Evolutionary conservation across 1,140 invertebrate genomes (phyloP).

Genomic region (Eufriesea mexicana): DNA sequence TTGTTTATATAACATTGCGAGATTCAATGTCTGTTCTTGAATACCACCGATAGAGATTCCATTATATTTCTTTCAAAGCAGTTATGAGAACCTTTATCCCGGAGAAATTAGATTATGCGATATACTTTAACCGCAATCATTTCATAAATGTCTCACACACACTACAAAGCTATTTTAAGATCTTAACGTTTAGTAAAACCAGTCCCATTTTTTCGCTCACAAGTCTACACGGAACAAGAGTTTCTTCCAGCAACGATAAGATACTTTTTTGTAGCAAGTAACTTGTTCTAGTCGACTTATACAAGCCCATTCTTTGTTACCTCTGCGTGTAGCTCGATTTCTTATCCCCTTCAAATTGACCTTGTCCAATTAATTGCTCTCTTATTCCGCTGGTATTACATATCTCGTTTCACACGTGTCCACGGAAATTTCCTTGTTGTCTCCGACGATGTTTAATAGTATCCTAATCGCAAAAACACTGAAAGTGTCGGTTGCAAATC

Average conservation of each 20-base stretch:
- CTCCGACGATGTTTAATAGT: no score
- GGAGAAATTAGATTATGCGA: not conserved
- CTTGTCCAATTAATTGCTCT: slow-evolving; percentile 23
- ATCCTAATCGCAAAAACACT: no score
- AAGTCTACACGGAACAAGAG: slow-evolving; percentile 1
- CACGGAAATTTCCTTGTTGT: not conserved
- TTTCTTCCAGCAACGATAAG: slow-evolving; percentile 22
- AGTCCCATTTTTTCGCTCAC: slow-evolving; percentile 1
- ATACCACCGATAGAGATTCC: no score
- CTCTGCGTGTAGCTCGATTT: not conserved
- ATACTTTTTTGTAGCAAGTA: slow-evolving; percentile 9
- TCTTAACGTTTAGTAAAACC: slow-evolving; percentile 13
- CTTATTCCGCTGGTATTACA: not conserved
- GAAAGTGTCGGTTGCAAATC: no score
- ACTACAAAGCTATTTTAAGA: not conserved
- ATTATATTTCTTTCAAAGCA: no score
- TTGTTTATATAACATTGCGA: no score
- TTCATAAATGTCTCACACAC: not conserved
- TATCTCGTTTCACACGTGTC: slow-evolving; percentile 1
- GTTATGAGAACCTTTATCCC: no score
- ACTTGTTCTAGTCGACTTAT: slow-evolving; percentile 18
- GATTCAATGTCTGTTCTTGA: no score
- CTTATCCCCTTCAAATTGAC: not conserved
- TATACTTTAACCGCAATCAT: not conserved
- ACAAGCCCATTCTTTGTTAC: slow-evolving; percentile 5